Evolutionary conservation across 2,797 vertebrate genomes (phyloP), one percentile per base, ranked within the genome.

Genomic region (Gallinago stenura): DNA sequence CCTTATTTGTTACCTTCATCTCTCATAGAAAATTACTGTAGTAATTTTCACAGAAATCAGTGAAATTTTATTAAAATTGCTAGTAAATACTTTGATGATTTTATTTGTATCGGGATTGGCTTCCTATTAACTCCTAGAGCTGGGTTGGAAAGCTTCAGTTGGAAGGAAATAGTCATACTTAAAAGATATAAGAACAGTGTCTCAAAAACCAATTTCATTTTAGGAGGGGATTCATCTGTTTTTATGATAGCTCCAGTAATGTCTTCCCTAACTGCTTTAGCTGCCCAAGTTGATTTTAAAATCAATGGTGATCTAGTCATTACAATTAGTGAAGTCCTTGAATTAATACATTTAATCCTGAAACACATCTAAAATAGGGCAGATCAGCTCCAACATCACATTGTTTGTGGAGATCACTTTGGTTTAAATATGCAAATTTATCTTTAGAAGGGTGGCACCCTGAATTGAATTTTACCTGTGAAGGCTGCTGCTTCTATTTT

Each of bases 351-450:
- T 57, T 12, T 82, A 20, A 31, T 28, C 31, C 73, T 45, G 53
- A 87, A 88, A 78, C 10, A 19, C 15, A 41, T 24, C 15, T 66
- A 30, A 71, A 64, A 30, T 4, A 31, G 8, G 16, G 5, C 18
- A n/a, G 25, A 64, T 56, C 15, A 56, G 8, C 2, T 19, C 45
- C 4, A 18, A 65, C 25, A 19, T 10, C 19, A 12, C 2, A 0
- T 24, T 72, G 43, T 37, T 66, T 31, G 19, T 12, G 7, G 5
- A 30, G 18, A 50, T 31, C 18, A 11, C 20, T 60, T 58, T 31
- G n/a, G 5, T 60, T 72, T 58, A 87, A 79, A 25, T 10, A 81
- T 5, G 5, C 3, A 62, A 2, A 39, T 66, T 87, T 84, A 75
- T 61, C 26, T 77, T 57, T 50, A 86, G 62, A 85, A 57, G 11